phyloP scores from a whole-genome alignment of 2,113 vertebrate species.

The Lamprologus speciosus region DNA sequence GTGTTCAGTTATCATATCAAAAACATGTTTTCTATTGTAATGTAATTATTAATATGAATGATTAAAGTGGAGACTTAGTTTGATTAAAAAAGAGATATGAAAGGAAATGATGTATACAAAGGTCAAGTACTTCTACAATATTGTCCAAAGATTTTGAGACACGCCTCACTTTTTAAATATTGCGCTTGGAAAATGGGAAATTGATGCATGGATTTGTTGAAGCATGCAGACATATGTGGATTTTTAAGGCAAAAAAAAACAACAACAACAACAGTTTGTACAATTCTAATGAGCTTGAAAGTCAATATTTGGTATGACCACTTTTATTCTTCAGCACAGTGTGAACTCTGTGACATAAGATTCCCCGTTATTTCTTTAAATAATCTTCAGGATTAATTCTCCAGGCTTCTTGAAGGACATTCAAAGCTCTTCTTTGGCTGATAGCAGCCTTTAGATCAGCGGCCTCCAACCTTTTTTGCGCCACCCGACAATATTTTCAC shows the following conservation, averaged over 20 bases:
- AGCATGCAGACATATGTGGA: not conserved
- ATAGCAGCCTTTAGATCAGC: not conserved
- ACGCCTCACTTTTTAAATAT: rapidly evolving
- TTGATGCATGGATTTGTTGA: not conserved
- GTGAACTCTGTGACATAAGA: not conserved
- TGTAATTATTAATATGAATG: not conserved
- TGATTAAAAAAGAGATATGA: not conserved
- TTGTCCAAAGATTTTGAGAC: not conserved
- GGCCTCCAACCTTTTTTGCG: too few species aligned
- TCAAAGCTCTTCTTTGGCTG: not conserved
- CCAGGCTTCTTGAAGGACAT: not conserved
- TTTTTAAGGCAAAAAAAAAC: not conserved
- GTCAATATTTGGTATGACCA: not conserved
- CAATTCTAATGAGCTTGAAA: not conserved
- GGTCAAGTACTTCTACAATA: not conserved
- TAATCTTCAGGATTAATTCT: not conserved
- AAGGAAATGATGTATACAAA: not conserved
- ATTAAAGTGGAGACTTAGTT: not conserved
- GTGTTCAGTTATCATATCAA: not conserved
- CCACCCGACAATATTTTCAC: too few species aligned
- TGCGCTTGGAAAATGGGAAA: not conserved
- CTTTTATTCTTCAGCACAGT: not conserved
- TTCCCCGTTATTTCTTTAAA: rapidly evolving
- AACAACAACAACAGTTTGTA: not conserved
- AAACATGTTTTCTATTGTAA: not conserved